A percentile compares a stretch with the other conserved stretches of the same genome.
Evolutionary conservation across 37 sponge, comb jelly and placozoan species (phyloP).

Genomic region (Diacarnus erythraeanus): DNA sequence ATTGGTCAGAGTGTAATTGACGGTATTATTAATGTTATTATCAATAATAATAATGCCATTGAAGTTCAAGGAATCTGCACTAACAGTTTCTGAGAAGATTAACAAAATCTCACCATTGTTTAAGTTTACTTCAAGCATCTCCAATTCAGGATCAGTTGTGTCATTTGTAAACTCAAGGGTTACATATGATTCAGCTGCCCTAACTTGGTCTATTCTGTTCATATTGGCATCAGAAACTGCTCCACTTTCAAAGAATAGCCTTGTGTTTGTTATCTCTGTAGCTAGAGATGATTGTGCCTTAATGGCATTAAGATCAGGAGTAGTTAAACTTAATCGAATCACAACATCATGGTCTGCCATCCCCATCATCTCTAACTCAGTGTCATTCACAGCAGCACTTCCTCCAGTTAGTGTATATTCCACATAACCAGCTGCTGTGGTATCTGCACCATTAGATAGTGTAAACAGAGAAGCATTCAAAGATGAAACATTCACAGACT

Average conservation of each 20-base stretch:
- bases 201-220: constrained; percentile 39
- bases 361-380: constrained; percentile 21
- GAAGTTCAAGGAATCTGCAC: constrained; percentile 54
- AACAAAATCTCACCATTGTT: constrained; percentile 58
- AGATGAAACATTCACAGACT: constrained; percentile 61
- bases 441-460: constrained; percentile 22
- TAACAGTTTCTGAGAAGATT: constrained; percentile 81
- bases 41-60: constrained; percentile 59
- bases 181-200: constrained; percentile 3
- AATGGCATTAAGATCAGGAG: constrained; percentile 63
- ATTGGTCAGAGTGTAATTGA: constrained; percentile 52
- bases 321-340: constrained; percentile 47
- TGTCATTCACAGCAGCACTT: constrained; percentile 48
- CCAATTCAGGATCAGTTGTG: constrained; percentile 72
- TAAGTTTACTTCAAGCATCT: constrained; percentile 57
- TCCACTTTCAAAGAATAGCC: constrained; percentile 53
- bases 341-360: constrained; percentile 66
- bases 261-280: constrained; percentile 37
- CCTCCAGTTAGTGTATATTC: constrained; percentile 76
- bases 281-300: constrained; percentile 59
- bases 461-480: constrained; percentile 49
- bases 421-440: background rate
- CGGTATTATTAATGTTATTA: constrained; percentile 38
- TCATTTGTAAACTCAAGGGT: constrained; percentile 59
- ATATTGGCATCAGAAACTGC: constrained; percentile 71